Base-by-base conservation (phyloP, 2,888 invertebrate genomes). In the Prosapia bicincta region DNA sequence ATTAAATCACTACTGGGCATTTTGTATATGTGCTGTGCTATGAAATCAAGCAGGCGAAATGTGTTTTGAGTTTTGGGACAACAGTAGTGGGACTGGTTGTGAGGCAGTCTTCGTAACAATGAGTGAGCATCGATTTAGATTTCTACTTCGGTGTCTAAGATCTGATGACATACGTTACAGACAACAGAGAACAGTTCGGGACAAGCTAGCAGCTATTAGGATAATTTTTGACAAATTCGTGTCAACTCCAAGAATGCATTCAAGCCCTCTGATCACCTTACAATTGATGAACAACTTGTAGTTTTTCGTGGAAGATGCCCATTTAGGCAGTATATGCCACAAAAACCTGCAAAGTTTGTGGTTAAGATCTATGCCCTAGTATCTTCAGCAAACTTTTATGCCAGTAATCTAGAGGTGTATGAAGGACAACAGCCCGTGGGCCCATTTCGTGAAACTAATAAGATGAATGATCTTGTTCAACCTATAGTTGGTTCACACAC, bases 121-220 rank as follows among this genome's bases (percentile, higher is more conserved):
- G 74, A 69, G 69, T 74, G 23, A 28, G 23, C 25, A 74, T 25
- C 7, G 69, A 43, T 74, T 74, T 30, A 43, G 65, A 28, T 69
- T 69, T 69, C 30, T n/a, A n/a, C n/a, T n/a, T n/a, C n/a, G n/a
- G n/a, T n/a, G n/a, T n/a, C n/a, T n/a, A n/a, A n/a, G n/a, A 69
- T 6, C 10, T 26, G 69, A 74, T 24, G 30, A 74, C n/a, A 38
- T 69, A 3, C 26, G 30, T 54, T 26, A 54, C 30, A 9, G 74
- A 26, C 69, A 74, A 23, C 10, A n/a, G 26, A 0, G 69, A 15
- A 15, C 13, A 74, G 1, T n/a, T 5, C 10, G 5, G 1, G 69
- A 69, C 69, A 74, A 69, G 20, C 23, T 69, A n/a, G n/a, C n/a
- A n/a, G n/a, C n/a, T n/a, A n/a, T n/a, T n/a, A n/a, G n/a, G n/a